Evolutionary conservation across 1,140 invertebrate genomes (phyloP).

Genomic region (Sminthurides bifidus): DNA sequence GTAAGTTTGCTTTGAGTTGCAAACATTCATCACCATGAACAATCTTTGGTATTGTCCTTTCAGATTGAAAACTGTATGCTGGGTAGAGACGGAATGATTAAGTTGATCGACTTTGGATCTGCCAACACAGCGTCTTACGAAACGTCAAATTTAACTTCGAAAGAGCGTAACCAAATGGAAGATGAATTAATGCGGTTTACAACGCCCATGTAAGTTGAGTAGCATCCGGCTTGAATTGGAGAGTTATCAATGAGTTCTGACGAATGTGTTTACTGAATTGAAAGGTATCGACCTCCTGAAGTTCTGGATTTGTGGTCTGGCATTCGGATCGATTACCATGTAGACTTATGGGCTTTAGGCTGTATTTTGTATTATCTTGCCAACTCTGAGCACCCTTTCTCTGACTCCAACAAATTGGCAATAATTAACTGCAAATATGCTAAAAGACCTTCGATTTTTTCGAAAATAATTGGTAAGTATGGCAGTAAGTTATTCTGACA

Average conservation of each 20-base stretch:
- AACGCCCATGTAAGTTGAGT: conserved; percentile 73
- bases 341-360: conserved; percentile 94
- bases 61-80: conserved; percentile 63
- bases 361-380: conserved; percentile 89
- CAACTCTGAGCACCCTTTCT: conserved; percentile 91
- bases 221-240: too few relatives aligned
- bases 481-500: conserved; percentile 46
- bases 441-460: conserved; percentile 41
- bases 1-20: neutral
- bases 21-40: conserved; percentile 4
- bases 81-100: conserved; percentile 66
- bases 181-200: conserved; percentile 71
- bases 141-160: conserved; percentile 79
- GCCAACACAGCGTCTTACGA: conserved; percentile 72
- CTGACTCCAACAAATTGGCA: conserved; percentile 86
- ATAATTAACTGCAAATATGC: conserved; percentile 82
- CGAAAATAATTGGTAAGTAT: conserved; percentile 3
- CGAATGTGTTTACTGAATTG: neutral
- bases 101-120: conserved; percentile 98
- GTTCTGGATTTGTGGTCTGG: conserved; percentile 98
- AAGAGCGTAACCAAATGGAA: conserved; percentile 80
- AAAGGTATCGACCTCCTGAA: conserved; percentile 63
- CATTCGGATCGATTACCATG: conserved; percentile 71
- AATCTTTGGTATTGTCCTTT: conserved; percentile 6
- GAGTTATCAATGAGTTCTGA: neutral